These are phyloP conservation scores for Enteromius unitaeniatus DNA, from an alignment of 2,797 vertebrate species.

Conservation along the genomic window DNA sequence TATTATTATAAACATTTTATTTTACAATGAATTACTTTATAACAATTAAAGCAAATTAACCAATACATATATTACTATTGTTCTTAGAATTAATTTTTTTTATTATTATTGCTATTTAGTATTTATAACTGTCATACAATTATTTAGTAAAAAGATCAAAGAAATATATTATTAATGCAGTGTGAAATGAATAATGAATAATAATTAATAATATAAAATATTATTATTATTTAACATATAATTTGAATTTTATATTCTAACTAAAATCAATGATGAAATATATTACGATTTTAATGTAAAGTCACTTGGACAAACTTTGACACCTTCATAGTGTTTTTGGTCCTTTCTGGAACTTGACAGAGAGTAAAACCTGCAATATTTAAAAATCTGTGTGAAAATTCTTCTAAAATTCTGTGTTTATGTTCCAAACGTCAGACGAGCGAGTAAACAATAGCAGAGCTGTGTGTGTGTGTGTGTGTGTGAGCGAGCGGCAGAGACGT, in stretches of 20 bases:
- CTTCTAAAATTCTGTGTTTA: neutral
- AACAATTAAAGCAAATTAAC: too few relatives aligned
- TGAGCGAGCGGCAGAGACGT: slow-evolving; percentile 25
- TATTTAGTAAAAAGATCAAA: neutral
- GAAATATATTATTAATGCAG: neutral
- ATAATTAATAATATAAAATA: neutral
- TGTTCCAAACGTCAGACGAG: neutral
- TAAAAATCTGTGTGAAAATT: neutral
- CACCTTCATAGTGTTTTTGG: neutral
- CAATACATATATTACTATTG: too few relatives aligned
- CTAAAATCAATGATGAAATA: neutral
- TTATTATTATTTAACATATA: neutral
- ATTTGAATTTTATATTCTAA: neutral
- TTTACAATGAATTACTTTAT: too few relatives aligned
- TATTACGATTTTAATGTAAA: neutral
- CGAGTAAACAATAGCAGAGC: neutral
- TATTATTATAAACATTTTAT: too few relatives aligned
- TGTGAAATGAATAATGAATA: neutral
- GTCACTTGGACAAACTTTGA: too few relatives aligned
- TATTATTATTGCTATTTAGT: neutral
- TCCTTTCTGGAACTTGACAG: neutral
- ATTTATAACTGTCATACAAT: neutral
- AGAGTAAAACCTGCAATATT: neutral
- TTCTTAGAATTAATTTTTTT: too few relatives aligned
- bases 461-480: neutral